Conservation (phyloP, 2,888 invertebrate species). For the Mythimna loreyi region DNA sequence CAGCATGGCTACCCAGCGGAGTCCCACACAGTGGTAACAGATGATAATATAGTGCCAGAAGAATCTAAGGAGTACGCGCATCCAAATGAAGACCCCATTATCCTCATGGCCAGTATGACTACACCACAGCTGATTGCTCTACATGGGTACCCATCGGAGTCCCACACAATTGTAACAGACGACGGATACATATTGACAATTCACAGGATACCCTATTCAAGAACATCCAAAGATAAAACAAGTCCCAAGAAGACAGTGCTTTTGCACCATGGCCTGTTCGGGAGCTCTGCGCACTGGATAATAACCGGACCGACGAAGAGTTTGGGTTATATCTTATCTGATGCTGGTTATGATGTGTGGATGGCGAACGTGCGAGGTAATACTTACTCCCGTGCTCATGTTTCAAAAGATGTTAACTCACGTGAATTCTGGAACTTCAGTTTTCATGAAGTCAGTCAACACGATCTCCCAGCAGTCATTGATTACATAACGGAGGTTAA, state of each 20-base stretch:
- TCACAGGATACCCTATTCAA: conserved; percentile 94
- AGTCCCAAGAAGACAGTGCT: conserved; percentile 90
- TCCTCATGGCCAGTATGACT: conserved; percentile 76
- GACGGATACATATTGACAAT: conserved; percentile 96
- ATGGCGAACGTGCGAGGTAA: conserved; percentile 96
- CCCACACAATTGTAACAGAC: conserved; percentile 93
- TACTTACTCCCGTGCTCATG: conserved; percentile 93
- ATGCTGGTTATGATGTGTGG: conserved; percentile 95
- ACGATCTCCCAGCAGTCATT: conserved; percentile 96
- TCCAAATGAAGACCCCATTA: conserved; percentile 75
- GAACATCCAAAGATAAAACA: conserved; percentile 73
- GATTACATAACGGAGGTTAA: conserved; percentile 91
- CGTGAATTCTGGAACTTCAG: conserved; percentile 94
- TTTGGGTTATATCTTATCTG: conserved; percentile 92
- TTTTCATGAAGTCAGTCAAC: conserved; percentile 96
- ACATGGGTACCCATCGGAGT: conserved; percentile 93
- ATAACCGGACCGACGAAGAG: conserved; percentile 92
- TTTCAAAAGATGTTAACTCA: conserved; percentile 87
- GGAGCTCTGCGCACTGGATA: conserved; percentile 95
- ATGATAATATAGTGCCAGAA: too few species aligned
- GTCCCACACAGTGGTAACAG: too few species aligned
- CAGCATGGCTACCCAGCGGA: too few species aligned
- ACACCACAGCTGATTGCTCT: conserved; percentile 84
- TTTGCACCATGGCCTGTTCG: conserved; percentile 95
- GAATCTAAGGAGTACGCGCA: conserved; percentile 64